Evolutionary conservation across 1,140 invertebrate genomes (phyloP).

Genomic region (Geopemphigus sp.): DNA sequence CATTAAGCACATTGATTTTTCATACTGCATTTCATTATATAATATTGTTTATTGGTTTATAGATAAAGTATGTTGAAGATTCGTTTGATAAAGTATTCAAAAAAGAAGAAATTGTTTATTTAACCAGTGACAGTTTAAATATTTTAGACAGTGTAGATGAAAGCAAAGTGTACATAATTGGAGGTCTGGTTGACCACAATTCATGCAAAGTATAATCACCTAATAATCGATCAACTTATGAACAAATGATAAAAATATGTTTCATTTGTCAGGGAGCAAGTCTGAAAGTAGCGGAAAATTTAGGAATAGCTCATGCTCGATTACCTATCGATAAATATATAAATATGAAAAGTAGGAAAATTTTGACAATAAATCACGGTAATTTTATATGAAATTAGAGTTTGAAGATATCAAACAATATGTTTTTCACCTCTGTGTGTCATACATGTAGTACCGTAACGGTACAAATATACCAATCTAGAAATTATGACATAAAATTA

Average conservation of each 20-base stretch:
- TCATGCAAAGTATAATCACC: slow-evolving; percentile 73
- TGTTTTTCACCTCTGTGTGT: no score
- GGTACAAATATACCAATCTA: no score
- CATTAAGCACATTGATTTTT: no score
- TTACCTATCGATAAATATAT: slow-evolving; percentile 89
- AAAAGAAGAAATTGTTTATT: slow-evolving; percentile 80
- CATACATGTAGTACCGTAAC: no score
- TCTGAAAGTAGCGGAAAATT: slow-evolving; percentile 73
- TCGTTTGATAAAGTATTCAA: slow-evolving; percentile 54
- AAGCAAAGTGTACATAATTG: slow-evolving; percentile 87
- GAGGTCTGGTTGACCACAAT: slow-evolving; percentile 97
- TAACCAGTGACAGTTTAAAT: slow-evolving; percentile 93
- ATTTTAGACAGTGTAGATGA: slow-evolving; percentile 74
- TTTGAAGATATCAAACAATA: neutral
- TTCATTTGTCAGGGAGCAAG: slow-evolving; percentile 72
- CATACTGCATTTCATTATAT: no score
- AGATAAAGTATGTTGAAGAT: slow-evolving; percentile 51
- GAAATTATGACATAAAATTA: no score
- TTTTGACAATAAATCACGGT: slow-evolving; percentile 96
- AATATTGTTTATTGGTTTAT: neutral
- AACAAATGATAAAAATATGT: neutral
- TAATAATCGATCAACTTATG: slow-evolving; percentile 22
- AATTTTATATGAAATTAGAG: slow-evolving; percentile 53
- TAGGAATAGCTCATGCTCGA: slow-evolving; percentile 77
- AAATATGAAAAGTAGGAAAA: slow-evolving; percentile 88